Base-by-base conservation (phyloP, 2,113 vertebrate genomes). In the Laticauda laticaudata region DNA sequence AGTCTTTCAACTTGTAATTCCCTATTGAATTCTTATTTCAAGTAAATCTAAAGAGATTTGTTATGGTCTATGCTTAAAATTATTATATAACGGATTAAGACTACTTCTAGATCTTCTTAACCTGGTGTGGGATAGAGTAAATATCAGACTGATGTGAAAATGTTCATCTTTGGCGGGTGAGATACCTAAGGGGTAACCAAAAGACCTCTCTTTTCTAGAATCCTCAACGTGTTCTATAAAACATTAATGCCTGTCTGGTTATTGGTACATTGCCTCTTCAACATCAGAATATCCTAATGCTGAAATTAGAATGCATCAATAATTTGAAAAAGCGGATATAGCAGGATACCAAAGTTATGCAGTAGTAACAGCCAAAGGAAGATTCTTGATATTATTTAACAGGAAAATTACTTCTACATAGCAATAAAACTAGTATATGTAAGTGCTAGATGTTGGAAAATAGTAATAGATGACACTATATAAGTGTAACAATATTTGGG, bases 1-100 rank as follows among this genome's bases (percentile, higher is more conserved):
- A 92, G 93, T 94, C 93, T 94, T 94, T 94, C 93, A 94, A 94
- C 87, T 94, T 64, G 88, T 81, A 89, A 90, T 92, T 92, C 90
- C 93, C 88, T 64, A 92, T 86, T 94, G 93, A 94, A 94, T 94
- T 94, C 75, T 92, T 93, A 88, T 89, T 86, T 94, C 48, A 89
- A 86, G 48, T 64, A 90, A 57, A 55, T 91, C 43, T 93, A 48
- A 48, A 81, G 61, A 29, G 24, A 86, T 61, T 89, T 59, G n/a
- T 93, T 64, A 53, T 20, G 43, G 43, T 59, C 54, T 85, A 4
- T 89, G 89, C 12, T 93, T 45, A 53, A 39, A 56, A 5, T 21
- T 92, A 54, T 51, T 57, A 48, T 90, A 29, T 48, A 55, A 14
- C 6, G 29, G 43, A 34, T 61, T 90, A 93, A 39, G 48, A 26